Percentiles rank a stretch among this genome's conserved stretches.
Evolutionary conservation across 2,113 vertebrate species (phyloP).

Genomic region (Psammodynastes pulverulentus): DNA sequence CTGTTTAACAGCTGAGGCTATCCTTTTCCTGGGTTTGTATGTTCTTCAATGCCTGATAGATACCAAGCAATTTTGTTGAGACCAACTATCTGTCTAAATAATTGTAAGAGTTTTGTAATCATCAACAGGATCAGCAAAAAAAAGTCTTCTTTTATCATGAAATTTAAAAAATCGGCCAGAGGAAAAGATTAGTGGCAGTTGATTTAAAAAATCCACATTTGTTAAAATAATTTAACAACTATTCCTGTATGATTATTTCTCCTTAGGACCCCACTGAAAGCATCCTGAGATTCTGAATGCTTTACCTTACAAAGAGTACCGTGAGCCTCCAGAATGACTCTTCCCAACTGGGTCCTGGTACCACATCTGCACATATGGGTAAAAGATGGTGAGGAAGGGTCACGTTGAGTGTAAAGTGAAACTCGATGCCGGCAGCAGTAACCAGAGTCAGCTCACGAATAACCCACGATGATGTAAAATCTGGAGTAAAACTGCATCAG

Average conservation of each 20-base stretch:
- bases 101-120: background rate
- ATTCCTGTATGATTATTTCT: background rate
- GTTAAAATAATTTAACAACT: background rate
- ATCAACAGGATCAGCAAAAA: background rate
- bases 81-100: background rate
- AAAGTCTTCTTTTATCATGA: background rate
- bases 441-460: constrained; percentile 90
- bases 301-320: constrained; percentile 89
- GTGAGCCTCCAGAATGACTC: constrained; percentile 93
- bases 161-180: background rate
- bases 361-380: constrained; percentile 90
- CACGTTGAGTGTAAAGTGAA: constrained; percentile 92
- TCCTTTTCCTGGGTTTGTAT: background rate
- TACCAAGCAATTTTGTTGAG: background rate
- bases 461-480: constrained; percentile 97
- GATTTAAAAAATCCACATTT: background rate
- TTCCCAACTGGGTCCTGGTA: constrained; percentile 97
- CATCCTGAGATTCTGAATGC: background rate
- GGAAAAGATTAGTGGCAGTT: background rate
- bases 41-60: background rate
- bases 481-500: constrained; percentile 87
- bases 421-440: constrained; percentile 82
- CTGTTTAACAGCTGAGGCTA: background rate
- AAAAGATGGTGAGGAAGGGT: constrained; percentile 95
- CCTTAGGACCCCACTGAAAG: background rate